Evolutionary conservation across 2,113 vertebrate genomes (phyloP).

Genomic region (Alethe castanea): DNA sequence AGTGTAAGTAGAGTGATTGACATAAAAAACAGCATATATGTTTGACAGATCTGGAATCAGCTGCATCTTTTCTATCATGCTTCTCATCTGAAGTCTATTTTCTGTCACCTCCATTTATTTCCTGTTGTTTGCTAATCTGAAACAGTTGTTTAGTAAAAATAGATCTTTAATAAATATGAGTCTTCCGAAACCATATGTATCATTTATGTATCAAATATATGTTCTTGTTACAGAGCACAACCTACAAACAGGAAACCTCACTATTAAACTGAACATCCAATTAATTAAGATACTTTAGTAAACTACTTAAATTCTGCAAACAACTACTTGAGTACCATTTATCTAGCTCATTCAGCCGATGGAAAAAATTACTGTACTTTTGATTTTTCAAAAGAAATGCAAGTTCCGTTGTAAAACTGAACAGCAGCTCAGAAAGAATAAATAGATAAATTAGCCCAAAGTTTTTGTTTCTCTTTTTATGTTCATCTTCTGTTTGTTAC

Average conservation of each 20-base stretch:
- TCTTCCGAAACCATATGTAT: constrained; percentile 12
- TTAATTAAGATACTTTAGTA: constrained; percentile 65
- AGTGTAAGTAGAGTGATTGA: neutral
- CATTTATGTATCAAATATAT: constrained; percentile 16
- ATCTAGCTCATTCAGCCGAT: constrained; percentile 14
- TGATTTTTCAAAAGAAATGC: constrained; percentile 17
- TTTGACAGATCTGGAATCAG: constrained; percentile 28
- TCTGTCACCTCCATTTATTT: constrained; percentile 23
- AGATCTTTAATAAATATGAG: constrained; percentile 1
- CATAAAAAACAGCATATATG: constrained; percentile 20
- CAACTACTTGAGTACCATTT: constrained; percentile 50
- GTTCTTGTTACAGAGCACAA: constrained; percentile 7
- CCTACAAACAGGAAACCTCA: constrained; percentile 53
- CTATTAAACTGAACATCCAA: constrained; percentile 54
- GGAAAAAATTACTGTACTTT: constrained; percentile 32
- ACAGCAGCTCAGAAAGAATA: neutral
- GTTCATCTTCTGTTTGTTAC: neutral
- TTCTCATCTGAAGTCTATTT: constrained; percentile 37
- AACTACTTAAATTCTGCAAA: constrained; percentile 61
- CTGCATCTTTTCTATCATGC: neutral
- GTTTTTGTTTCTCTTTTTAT: neutral
- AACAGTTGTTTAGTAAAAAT: constrained; percentile 39
- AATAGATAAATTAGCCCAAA: neutral
- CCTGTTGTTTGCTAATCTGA: constrained; percentile 16
- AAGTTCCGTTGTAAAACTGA: constrained; percentile 25